Base-by-base conservation (phyloP, 2,888 invertebrate genomes). In the Theodoxus fluviatilis region DNA sequence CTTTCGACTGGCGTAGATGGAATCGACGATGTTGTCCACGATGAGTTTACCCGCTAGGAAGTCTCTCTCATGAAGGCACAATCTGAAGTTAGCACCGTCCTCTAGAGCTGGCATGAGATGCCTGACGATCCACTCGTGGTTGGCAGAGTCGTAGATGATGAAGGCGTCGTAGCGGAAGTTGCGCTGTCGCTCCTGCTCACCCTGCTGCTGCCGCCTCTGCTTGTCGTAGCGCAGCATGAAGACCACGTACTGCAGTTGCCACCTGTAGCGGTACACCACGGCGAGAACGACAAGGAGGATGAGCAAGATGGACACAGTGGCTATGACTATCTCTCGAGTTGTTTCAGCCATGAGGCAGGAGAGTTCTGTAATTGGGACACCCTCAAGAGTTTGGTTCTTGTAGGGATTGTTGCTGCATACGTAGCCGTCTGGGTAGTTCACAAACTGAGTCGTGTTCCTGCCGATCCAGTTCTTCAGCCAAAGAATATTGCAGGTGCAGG, bases 51-150 rank as follows among this genome's bases (percentile, higher is more conserved):
- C 92, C 25, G 91, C 90, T 90, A 91, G 90, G 83, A 92, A 93
- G 79, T 93, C 92, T 59, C 93, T 88, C 80, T 92, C 92, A 75
- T 93, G 92, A 2, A 92, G 85, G 77, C 92, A 92, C 0, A 92
- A 61, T 40, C 67, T 67, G 6, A 76, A 52, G 4, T 69, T 55
- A 90, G 75, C 73, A 15, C 90, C 88, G 0, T 84, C 85, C 82
- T 92, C 92, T 7, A 92, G 87, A 66, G 91, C 90, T 0, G 92
- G 91, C 18, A 92, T 81, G 0, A 92, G 86, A 12, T 91, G 88
- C 35, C 91, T 90, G 63, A 91, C 81, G 2, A 92, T 90, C 92
- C 92, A 92, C 0, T 87, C 83, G 0, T 91, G 85, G 78, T 93
- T 92, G 52, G 90, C 89, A 63, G 92, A 90, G 79, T 91, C 91